These are phyloP conservation scores for Lasioglossum marginatum DNA, from an alignment of 2,888 invertebrate genomes.

Conservation along the genomic window DNA sequence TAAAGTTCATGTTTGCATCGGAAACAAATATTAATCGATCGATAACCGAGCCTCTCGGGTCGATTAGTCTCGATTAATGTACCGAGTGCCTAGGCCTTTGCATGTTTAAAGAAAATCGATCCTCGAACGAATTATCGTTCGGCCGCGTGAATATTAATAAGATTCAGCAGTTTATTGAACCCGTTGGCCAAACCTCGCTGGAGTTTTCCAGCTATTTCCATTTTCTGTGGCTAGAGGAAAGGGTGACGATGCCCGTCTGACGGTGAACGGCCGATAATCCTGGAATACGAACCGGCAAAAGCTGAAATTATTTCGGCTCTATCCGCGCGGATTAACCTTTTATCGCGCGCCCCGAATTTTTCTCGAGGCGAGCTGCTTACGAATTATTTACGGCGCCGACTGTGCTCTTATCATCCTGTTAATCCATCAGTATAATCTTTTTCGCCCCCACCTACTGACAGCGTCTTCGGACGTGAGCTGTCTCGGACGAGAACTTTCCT, in stretches of 20 bases:
- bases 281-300: constrained; percentile 26
- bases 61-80: not conserved
- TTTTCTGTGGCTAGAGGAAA: constrained; percentile 4
- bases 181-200: not conserved
- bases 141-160: not conserved
- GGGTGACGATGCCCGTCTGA: constrained; percentile 14
- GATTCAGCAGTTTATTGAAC: not conserved
- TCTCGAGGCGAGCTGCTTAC: constrained; percentile 4
- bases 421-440: not conserved
- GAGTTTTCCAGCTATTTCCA: constrained; percentile 27
- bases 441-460: not conserved
- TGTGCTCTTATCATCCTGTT: not conserved
- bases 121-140: not conserved
- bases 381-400: constrained; percentile 1
- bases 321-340: constrained; percentile 29
- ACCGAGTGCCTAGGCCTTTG: not conserved
- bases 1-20: too few relatives aligned
- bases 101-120: not conserved
- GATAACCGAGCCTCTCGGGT: not conserved
- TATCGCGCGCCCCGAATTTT: constrained; percentile 4
- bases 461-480: not conserved
- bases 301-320: constrained; percentile 27
- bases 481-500: not conserved
- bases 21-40: not conserved
- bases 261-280: constrained; percentile 30